phyloP scores from a whole-genome alignment of 2,797 vertebrate genomes.

The Cossypha caffra region DNA sequence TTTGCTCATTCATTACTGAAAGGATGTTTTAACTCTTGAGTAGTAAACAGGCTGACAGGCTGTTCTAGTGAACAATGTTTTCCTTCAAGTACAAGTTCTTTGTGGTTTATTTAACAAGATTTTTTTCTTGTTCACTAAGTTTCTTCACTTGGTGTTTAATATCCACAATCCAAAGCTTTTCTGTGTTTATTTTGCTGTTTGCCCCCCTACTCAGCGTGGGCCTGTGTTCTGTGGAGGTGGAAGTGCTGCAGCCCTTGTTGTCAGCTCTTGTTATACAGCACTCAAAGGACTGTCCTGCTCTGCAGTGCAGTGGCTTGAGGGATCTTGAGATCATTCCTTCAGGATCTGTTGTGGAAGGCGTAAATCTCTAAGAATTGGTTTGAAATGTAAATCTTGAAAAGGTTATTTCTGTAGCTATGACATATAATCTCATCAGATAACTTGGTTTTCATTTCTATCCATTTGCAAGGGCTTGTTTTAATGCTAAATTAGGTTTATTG shows the following conservation, averaged over 20 bases:
- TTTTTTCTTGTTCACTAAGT: not conserved
- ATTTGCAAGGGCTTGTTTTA: not conserved
- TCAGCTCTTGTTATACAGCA: not conserved
- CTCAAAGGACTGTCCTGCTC: not conserved
- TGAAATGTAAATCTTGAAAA: not conserved
- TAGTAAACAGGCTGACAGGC: not conserved
- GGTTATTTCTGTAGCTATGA: not conserved
- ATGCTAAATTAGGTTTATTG: not conserved
- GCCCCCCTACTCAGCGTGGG: not conserved
- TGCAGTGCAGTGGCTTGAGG: not conserved
- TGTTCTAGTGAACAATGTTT: not conserved
- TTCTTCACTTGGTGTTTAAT: not conserved
- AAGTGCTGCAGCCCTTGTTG: not conserved
- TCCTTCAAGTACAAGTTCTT: not conserved
- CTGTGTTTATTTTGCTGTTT: not conserved
- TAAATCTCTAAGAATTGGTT: not conserved
- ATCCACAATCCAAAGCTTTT: not conserved
- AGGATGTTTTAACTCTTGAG: not conserved
- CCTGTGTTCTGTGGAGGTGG: not conserved
- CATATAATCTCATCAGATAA: not conserved
- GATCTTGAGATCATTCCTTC: not conserved
- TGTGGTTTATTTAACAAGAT: not conserved
- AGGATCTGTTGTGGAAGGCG: not conserved
- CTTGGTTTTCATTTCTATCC: not conserved
- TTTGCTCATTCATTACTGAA: not conserved